Percentiles rank a stretch among this genome's conserved stretches.
Conservation (phyloP, 2,113 vertebrate species). For the Oryctolagus cuniculus region DNA sequence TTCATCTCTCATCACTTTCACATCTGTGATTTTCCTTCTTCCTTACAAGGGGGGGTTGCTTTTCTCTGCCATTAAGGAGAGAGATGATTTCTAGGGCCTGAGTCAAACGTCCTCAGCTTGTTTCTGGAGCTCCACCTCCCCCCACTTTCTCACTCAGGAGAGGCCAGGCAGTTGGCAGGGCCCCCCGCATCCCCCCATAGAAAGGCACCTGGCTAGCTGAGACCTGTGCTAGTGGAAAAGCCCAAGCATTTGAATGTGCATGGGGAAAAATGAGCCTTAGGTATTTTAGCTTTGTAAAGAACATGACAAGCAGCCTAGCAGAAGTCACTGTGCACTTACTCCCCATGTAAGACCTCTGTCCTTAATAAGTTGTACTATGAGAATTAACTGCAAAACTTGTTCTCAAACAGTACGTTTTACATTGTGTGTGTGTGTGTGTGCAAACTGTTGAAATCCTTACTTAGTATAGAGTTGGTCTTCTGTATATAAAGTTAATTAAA, state of each 20-base stretch:
- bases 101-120: not conserved
- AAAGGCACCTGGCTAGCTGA: not conserved
- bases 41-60: not conserved
- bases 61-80: slow-evolving; percentile 25
- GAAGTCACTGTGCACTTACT: too few species aligned
- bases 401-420: too few species aligned
- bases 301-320: not conserved
- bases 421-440: too few species aligned
- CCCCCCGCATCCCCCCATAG: not conserved
- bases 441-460: too few species aligned
- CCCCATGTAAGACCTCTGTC: too few species aligned
- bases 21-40: slow-evolving; percentile 61
- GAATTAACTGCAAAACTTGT: too few species aligned
- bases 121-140: not conserved
- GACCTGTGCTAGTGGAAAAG: not conserved
- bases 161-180: not conserved
- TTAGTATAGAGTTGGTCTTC: too few species aligned
- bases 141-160: not conserved
- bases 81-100: slow-evolving; percentile 12
- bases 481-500: too few species aligned
- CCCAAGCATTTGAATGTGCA: not conserved
- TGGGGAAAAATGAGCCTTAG: not conserved
- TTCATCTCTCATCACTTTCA: slow-evolving; percentile 55
- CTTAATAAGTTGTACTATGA: too few species aligned
- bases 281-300: not conserved